Base-by-base conservation (phyloP, 2,888 invertebrate species). In the Automeris io region DNA sequence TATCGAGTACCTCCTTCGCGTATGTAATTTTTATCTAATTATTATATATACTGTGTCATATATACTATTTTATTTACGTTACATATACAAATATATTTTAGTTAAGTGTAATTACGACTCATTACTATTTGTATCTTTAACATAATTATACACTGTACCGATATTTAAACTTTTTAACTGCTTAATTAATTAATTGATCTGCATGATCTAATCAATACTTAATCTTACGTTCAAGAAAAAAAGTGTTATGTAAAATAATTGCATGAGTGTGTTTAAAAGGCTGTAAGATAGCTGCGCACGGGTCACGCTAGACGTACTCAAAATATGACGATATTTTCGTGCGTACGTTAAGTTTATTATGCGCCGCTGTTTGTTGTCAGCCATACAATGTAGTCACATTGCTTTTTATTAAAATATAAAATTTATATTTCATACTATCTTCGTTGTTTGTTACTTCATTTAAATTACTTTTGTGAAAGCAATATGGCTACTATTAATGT, bases 191-290 rank as follows among this genome's bases (percentile, higher is more conserved):
- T n/a, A 9, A 62, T 49, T 63, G 54, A 69, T 54, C 47, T 68
- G 78, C 77, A 77, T 75, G 77, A 54, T 59, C 56, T 66, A 61
- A 57, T 48, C 54, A 62, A 58, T 58, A 56, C 52, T 43, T 51
- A 54, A 62, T 56, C 29, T 2, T 8, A 16, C n/a, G 5, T 16
- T 0, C 7, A 29, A n/a, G 25, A 13, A n/a, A 8, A 29, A 16
- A 16, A 8, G 13, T 29, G 29, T 29, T 29, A 13, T n/a, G 16
- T 34, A 26, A 11, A 26, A 41, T 38, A 40, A 41, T n/a, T 26
- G 39, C 33, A 44, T 31, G 36, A 29, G 29, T 29, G 29, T 29
- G 29, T 16, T n/a, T n/a, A n/a, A n/a, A 16, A 16, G n/a, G n/a
- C 16, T 29, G 29, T 16, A 29, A 29, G 16, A 29, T 29, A 5